These are phyloP conservation scores for Labia minor DNA, from an alignment of 2,888 invertebrate species.

Conservation along the genomic window DNA sequence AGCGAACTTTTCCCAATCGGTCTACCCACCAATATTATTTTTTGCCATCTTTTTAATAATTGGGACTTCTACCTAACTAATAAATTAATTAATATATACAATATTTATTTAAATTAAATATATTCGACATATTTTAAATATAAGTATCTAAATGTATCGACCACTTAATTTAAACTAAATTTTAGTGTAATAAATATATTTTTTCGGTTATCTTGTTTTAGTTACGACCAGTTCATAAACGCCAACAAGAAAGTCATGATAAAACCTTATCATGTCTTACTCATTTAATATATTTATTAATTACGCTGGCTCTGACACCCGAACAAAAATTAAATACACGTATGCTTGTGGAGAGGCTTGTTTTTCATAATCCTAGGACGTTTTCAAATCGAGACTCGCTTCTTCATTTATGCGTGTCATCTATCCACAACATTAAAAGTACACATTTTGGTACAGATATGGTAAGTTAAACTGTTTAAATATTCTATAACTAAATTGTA, in stretches of 20 bases:
- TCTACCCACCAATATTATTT: too few relatives aligned
- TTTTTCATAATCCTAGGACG: slow-evolving; percentile 55
- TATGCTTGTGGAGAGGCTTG: slow-evolving; percentile 44
- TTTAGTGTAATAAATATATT: too few relatives aligned
- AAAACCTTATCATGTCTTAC: slow-evolving; percentile 67
- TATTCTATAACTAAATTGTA: too few relatives aligned
- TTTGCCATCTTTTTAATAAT: too few relatives aligned
- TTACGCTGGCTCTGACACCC: slow-evolving; percentile 45
- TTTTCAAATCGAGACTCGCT: slow-evolving; percentile 62
- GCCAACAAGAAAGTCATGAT: slow-evolving; percentile 73
- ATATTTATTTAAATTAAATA: too few relatives aligned
- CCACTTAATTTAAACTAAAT: too few relatives aligned
- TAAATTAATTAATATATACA: too few relatives aligned
- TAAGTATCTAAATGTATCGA: too few relatives aligned
- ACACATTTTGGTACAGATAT: slow-evolving; percentile 63
- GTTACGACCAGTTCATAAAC: slow-evolving; percentile 60
- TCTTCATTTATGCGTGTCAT: slow-evolving; percentile 71
- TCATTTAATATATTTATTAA: slow-evolving; percentile 61
- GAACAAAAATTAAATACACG: slow-evolving; percentile 41
- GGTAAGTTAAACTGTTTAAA: too few relatives aligned
- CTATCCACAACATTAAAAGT: slow-evolving; percentile 64
- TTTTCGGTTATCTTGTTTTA: slow-evolving; percentile 29
- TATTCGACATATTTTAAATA: too few relatives aligned
- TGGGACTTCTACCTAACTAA: too few relatives aligned
- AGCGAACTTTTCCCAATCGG: too few relatives aligned